Evolutionary conservation across 2,888 invertebrate genomes (phyloP), one percentile per base, ranked within the genome.

Genomic region (Clostera curtula): DNA sequence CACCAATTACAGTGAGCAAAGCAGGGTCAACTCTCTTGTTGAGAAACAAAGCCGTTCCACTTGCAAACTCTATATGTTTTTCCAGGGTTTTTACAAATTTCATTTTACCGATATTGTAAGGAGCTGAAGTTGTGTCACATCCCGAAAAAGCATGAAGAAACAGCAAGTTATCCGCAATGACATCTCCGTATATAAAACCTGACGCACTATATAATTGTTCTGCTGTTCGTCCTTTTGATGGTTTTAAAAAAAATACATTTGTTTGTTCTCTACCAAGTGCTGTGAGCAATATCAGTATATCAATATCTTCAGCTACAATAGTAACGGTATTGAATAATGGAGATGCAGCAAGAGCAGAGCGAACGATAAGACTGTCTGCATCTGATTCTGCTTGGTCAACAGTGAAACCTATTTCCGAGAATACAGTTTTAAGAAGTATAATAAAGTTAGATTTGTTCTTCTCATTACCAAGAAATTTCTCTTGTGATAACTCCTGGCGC

Each of bases 251-350:
- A 29, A 17, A 34, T n/a, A 31, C 13, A 13, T 25, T 34, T 19
- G 19, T 1, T 15, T 37, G 30, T 26, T 25, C 13, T 33, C 24
- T 31, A 7, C 30, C 36, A 23, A 36, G 18, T 36, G 30, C 32
- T 15, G 35, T 31, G 28, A 35, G 35, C 35, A 35, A 35, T 22
- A 35, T 15, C 7, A 35, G 35, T 12, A 35, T 31, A 26, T 35
- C 35, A 25, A 32, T 31, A 12, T 32, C 32, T 25, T 30, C 18
- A 5, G 18, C 18, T 7, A 18, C 18, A 18, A 18, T 18, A 18
- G 7, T 18, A 3, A 18, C 18, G 7, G 18, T 5, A 18, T 18
- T 15, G 7, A 8, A 5, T 3, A n/a, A 31, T 26, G n/a, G 22
- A 17, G 31, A 23, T 31, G 19, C 31, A 27, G 27, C 16, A 31